A percentile compares a stretch with the other conserved stretches of the same genome.
Conservation (phyloP, 2,797 vertebrate species). For the Craterocephalus amniculus region DNA sequence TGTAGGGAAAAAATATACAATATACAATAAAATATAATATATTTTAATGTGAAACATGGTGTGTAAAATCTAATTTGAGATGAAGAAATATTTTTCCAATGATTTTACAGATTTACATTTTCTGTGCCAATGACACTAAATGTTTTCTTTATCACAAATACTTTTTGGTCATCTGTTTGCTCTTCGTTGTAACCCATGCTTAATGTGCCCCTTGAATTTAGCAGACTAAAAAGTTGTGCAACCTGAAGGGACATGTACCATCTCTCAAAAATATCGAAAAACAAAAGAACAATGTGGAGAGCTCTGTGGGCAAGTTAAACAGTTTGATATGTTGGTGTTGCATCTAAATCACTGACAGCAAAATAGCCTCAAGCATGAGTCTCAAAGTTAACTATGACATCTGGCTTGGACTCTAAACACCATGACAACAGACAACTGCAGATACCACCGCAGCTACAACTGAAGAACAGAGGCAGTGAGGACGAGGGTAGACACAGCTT, state of each 20-base stretch:
- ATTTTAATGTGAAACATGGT: conserved; percentile 21
- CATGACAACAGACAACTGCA: conserved; percentile 86
- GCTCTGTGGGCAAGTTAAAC: conserved; percentile 80
- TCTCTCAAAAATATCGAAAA: conserved; percentile 54
- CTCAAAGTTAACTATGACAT: conserved; percentile 88
- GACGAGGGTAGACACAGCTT: conserved; percentile 67
- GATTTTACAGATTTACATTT: neutral
- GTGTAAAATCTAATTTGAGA: conserved; percentile 23
- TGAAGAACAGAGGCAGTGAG: conserved; percentile 73
- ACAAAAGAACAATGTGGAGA: conserved; percentile 30
- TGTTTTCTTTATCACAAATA: conserved; percentile 48
- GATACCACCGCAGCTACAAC: conserved; percentile 80
- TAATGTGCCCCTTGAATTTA: conserved; percentile 66
- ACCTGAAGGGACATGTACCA: conserved; percentile 81
- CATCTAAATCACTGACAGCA: conserved; percentile 88
- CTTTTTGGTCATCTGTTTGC: conserved; percentile 62
- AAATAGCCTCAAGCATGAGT: conserved; percentile 84
- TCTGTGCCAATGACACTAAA: conserved; percentile 29
- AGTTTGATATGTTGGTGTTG: conserved; percentile 85
- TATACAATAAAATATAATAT: neutral
- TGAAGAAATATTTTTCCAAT: conserved; percentile 38
- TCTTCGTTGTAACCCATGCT: conserved; percentile 75
- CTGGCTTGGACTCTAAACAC: conserved; percentile 88
- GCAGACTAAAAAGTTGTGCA: conserved; percentile 74
- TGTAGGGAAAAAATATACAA: conserved; percentile 1